Conservation (phyloP, 2,797 vertebrate species). For the Triplophysa yarkandensis region DNA sequence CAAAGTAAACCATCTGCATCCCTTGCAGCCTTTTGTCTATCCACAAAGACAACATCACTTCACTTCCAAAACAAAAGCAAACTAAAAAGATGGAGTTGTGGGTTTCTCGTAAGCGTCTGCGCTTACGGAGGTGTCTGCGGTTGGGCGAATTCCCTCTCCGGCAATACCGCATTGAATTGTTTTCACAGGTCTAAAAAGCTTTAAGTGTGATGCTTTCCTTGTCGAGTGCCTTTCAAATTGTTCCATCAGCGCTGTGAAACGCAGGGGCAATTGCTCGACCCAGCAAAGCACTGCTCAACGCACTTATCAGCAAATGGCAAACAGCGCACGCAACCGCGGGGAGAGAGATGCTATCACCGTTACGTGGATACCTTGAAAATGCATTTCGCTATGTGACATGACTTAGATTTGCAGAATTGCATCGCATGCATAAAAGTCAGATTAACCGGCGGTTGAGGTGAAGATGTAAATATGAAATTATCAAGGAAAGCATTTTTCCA, state of each 20-base stretch:
- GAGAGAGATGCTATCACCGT: slow-evolving; percentile 45
- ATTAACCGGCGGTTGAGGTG: slow-evolving; percentile 10
- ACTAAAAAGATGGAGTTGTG: neutral
- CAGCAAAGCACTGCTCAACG: slow-evolving; percentile 12
- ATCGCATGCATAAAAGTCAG: slow-evolving; percentile 1
- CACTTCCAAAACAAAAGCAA: slow-evolving; percentile 1
- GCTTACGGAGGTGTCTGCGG: neutral
- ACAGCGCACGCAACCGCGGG: slow-evolving; percentile 21
- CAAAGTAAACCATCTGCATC: slow-evolving; percentile 28
- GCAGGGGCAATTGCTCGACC: slow-evolving; percentile 34
- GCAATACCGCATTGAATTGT: slow-evolving; percentile 18
- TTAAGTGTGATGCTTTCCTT: slow-evolving; percentile 30
- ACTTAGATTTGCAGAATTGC: slow-evolving; percentile 39
- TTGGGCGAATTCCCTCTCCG: slow-evolving; percentile 10
- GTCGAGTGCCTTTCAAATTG: slow-evolving; percentile 36
- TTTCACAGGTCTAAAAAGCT: slow-evolving; percentile 30
- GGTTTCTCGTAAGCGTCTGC: neutral
- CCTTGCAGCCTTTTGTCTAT: slow-evolving; percentile 16
- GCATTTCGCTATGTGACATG: slow-evolving; percentile 32
- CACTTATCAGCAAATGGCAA: slow-evolving; percentile 42
- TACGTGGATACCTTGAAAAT: slow-evolving; percentile 16
- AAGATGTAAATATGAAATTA: slow-evolving; percentile 36
- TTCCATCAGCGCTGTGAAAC: slow-evolving; percentile 32
- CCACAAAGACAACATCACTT: slow-evolving; percentile 9
- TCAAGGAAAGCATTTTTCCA: slow-evolving; percentile 5